Evolutionary conservation across 2,797 vertebrate species (phyloP).

Genomic region (Sebastes matsubarae): DNA sequence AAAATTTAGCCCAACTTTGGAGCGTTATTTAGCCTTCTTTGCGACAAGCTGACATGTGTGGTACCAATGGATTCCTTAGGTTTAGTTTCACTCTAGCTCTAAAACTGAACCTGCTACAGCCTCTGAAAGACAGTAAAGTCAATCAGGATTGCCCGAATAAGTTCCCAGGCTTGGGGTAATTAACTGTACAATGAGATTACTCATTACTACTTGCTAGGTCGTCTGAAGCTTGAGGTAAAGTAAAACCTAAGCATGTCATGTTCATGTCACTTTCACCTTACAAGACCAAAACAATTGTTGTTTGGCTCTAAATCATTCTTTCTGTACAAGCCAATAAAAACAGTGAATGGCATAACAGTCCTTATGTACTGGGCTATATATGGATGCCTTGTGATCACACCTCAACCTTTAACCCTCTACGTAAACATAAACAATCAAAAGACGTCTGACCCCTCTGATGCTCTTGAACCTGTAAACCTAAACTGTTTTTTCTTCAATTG

Average conservation of each 20-base stretch:
- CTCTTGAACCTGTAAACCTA: conserved; percentile 1
- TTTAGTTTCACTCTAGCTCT: too few species aligned
- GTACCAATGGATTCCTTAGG: too few species aligned
- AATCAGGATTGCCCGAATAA: background rate
- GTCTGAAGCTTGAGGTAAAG: background rate
- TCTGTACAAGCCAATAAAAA: background rate
- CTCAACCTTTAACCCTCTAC: background rate
- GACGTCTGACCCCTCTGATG: background rate
- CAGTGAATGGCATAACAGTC: background rate
- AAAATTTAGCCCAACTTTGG: too few species aligned
- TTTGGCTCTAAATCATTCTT: background rate
- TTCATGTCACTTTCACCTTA: background rate
- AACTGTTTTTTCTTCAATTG: conserved; percentile 16
- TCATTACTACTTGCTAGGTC: background rate
- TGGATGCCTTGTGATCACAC: conserved; percentile 2
- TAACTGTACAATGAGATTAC: conserved; percentile 1
- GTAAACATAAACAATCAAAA: conserved; percentile 28
- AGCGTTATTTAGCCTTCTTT: too few species aligned
- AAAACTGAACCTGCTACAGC: too few species aligned
- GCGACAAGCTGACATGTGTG: too few species aligned
- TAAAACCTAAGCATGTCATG: background rate
- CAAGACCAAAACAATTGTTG: background rate
- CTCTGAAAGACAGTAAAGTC: too few species aligned
- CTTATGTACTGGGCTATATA: background rate
- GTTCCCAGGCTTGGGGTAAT: conserved; percentile 20